Conservation (phyloP, 2,888 invertebrate genomes). For the Volucella inflata region DNA sequence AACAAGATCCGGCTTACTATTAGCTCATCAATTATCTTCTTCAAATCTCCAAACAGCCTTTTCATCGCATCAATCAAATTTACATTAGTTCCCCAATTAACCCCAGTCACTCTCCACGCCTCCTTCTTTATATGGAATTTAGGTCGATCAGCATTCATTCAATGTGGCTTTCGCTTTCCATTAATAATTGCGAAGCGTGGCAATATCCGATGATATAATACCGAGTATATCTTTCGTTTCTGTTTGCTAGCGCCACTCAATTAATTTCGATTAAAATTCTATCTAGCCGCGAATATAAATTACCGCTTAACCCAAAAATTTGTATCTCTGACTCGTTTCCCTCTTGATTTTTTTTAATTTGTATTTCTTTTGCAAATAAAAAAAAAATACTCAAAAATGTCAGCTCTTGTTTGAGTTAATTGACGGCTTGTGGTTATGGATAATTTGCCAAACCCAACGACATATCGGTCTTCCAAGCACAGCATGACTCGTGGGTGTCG, state of each 20-base stretch:
- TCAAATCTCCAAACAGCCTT: conserved; percentile 44
- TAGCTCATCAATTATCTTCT: conserved; percentile 8
- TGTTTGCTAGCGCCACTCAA: conserved; percentile 52
- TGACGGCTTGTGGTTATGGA: not conserved
- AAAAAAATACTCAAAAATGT: not conserved
- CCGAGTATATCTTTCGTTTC: not conserved
- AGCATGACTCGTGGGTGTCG: conserved; percentile 14
- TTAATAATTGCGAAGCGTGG: conserved; percentile 22
- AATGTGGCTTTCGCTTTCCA: conserved; percentile 20
- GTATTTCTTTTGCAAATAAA: not conserved
- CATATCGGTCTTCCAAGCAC: not conserved
- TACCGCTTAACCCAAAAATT: conserved; percentile 39
- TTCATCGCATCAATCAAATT: conserved; percentile 62
- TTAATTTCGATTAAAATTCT: conserved; percentile 66
- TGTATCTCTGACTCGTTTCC: not conserved
- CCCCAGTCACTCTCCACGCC: conserved; percentile 14
- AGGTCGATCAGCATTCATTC: conserved; percentile 42
- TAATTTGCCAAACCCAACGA: conserved; percentile 17
- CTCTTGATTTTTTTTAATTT: not conserved
- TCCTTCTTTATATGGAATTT: conserved; percentile 34
- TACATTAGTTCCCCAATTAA: conserved; percentile 66
- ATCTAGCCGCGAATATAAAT: conserved; percentile 37
- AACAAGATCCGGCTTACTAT: not conserved
- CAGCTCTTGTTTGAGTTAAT: not conserved
- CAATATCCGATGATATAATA: conserved; percentile 25